Percentiles rank a stretch among this genome's conserved stretches.
phyloP scores from a whole-genome alignment of 2,113 vertebrate genomes.

The Holacanthus passer region DNA sequence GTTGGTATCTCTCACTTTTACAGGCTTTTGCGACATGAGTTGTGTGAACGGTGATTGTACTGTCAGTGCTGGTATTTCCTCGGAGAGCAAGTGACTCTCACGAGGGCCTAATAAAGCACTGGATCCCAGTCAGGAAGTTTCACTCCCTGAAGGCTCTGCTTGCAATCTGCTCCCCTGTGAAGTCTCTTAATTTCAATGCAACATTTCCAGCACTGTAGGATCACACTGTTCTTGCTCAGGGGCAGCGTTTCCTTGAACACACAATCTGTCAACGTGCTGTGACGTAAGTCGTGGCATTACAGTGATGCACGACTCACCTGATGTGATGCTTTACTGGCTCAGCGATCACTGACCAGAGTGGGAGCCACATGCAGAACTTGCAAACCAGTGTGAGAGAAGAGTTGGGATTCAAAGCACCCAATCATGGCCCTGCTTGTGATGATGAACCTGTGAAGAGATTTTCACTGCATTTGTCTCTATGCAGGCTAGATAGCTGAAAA shows the following conservation, averaged over 20 bases:
- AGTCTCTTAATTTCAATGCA: conserved; percentile 63
- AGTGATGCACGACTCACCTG: conserved; percentile 3
- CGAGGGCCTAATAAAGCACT: conserved; percentile 49
- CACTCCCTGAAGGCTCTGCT: conserved; percentile 46
- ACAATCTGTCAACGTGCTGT: conserved; percentile 52
- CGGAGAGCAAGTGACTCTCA: conserved; percentile 46
- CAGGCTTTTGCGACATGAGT: not conserved
- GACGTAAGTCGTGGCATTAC: not conserved
- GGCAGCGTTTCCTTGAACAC: conserved; percentile 55
- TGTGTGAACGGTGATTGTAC: conserved; percentile 22
- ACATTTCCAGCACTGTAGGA: conserved; percentile 59
- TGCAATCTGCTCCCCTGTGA: conserved; percentile 68
- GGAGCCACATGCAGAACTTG: not conserved
- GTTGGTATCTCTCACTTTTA: not conserved
- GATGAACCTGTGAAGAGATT: not conserved
- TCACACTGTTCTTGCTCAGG: conserved; percentile 47
- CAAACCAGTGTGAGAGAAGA: not conserved
- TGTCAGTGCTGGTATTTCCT: conserved; percentile 33
- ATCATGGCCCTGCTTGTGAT: conserved; percentile 1
- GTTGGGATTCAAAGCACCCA: not conserved
- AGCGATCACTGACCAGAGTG: not conserved
- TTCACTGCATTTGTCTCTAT: not conserved
- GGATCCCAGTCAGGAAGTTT: conserved; percentile 59
- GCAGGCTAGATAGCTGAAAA: not conserved
- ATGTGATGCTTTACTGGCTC: not conserved